Evolutionary conservation across 2,888 invertebrate genomes (phyloP).

Genomic region (Seira ritae): DNA sequence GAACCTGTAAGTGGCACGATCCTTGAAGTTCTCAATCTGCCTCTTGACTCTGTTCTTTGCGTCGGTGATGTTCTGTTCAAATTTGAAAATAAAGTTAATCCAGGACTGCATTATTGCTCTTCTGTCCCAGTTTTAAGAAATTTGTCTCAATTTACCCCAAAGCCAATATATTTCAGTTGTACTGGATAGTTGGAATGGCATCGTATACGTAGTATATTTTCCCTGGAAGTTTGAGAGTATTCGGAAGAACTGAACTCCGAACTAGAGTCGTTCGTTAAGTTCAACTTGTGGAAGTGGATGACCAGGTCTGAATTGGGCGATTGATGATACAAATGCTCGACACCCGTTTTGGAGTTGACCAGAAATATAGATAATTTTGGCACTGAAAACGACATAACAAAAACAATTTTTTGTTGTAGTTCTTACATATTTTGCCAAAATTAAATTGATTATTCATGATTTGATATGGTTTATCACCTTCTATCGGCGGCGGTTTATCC

Average conservation of each 20-base stretch:
- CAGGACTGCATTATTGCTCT: no score
- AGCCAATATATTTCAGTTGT: slow-evolving; percentile 60
- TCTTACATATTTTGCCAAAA: not conserved
- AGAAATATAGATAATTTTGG: slow-evolving; percentile 37
- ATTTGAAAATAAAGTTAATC: not conserved
- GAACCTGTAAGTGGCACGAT: slow-evolving; percentile 47
- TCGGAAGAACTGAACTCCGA: not conserved
- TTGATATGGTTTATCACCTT: slow-evolving; percentile 50
- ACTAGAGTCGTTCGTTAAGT: not conserved
- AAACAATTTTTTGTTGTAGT: not conserved
- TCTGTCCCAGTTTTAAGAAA: no score
- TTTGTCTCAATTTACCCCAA: slow-evolving; percentile 52
- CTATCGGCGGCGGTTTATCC: slow-evolving; percentile 33
- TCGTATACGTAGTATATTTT: slow-evolving; percentile 46
- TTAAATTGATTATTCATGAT: not conserved
- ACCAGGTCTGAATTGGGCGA: slow-evolving; percentile 26
- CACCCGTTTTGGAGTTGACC: slow-evolving; percentile 30
- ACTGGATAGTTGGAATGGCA: slow-evolving; percentile 64
- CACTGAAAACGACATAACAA: slow-evolving; percentile 8
- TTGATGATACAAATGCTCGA: slow-evolving; percentile 19
- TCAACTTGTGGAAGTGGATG: slow-evolving; percentile 31
- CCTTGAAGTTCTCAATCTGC: slow-evolving; percentile 45
- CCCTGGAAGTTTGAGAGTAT: not conserved
- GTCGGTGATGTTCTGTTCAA: slow-evolving; percentile 46
- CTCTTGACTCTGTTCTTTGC: slow-evolving; percentile 46